Evolutionary conservation across 2,797 vertebrate species (phyloP).

Genomic region (Atherinosoma microstoma): DNA sequence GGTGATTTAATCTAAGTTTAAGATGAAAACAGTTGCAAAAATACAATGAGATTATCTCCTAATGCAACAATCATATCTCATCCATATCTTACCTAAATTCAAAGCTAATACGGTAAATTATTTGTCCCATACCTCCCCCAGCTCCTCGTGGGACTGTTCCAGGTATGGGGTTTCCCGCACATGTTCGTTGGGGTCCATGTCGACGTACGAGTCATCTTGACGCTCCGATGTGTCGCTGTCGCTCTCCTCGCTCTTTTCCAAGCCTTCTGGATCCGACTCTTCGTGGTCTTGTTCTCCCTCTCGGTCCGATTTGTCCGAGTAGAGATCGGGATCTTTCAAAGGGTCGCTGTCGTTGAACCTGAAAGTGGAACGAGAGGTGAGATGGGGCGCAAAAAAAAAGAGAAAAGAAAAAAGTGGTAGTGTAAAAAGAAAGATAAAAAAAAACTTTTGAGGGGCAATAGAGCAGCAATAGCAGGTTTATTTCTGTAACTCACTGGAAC

Average conservation of each 20-base stretch:
- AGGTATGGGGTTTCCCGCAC: slow-evolving; percentile 91
- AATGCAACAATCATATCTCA: background rate
- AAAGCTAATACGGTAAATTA: background rate
- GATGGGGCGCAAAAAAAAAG: too few species aligned
- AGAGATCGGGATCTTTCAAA: slow-evolving; percentile 95
- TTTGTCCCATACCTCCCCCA: slow-evolving; percentile 89
- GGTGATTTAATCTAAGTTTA: slow-evolving; percentile 3
- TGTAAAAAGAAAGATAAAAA: background rate
- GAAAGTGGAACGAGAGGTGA: background rate
- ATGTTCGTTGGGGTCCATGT: slow-evolving; percentile 89
- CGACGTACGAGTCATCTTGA: slow-evolving; percentile 93
- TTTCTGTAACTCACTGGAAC: slow-evolving; percentile 87
- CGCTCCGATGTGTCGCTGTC: slow-evolving; percentile 96
- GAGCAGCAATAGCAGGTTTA: background rate
- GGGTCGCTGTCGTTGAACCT: slow-evolving; percentile 96
- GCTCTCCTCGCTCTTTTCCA: slow-evolving; percentile 97
- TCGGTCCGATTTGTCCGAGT: slow-evolving; percentile 97
- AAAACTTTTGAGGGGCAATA: background rate
- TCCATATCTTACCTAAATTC: background rate
- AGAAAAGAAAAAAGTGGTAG: background rate
- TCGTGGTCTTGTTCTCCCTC: slow-evolving; percentile 94
- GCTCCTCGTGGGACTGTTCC: slow-evolving; percentile 93
- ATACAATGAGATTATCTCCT: background rate
- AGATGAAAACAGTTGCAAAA: slow-evolving; percentile 1
- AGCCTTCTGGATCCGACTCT: slow-evolving; percentile 94